Conservation (phyloP, 2,888 invertebrate species). For the Gandaritis pyraliata region DNA sequence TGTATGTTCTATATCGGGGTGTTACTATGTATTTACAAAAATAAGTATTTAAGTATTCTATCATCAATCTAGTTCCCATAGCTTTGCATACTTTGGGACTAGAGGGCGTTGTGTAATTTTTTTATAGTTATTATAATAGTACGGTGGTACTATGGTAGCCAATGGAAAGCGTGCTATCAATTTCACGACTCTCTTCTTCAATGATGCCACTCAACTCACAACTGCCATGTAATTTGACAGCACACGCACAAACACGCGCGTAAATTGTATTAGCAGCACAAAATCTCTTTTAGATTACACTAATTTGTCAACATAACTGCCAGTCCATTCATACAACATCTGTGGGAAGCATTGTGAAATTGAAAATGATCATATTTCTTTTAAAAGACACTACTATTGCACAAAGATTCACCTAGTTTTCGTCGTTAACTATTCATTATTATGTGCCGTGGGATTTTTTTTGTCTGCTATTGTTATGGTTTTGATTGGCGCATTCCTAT, state of each 20-base stretch:
- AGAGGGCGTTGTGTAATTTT: too few relatives aligned
- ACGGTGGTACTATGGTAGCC: conserved; percentile 23
- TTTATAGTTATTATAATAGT: conserved; percentile 3
- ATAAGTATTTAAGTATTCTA: too few relatives aligned
- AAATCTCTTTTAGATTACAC: conserved; percentile 82
- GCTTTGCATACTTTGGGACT: too few relatives aligned
- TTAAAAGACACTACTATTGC: conserved; percentile 82
- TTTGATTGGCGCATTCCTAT: conserved; percentile 78
- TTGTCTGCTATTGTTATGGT: conserved; percentile 74
- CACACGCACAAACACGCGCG: conserved; percentile 62
- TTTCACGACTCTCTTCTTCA: conserved; percentile 39
- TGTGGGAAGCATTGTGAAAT: conserved; percentile 83
- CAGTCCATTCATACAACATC: conserved; percentile 69
- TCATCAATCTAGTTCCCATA: too few relatives aligned
- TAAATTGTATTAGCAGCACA: conserved; percentile 58
- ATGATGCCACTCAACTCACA: conserved; percentile 54
- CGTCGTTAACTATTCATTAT: conserved; percentile 82
- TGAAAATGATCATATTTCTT: conserved; percentile 84
- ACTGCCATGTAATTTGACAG: conserved; percentile 62
- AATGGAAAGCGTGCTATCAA: conserved; percentile 43
- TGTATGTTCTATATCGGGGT: too few relatives aligned
- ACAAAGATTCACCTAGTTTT: conserved; percentile 85
- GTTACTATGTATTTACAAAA: too few relatives aligned
- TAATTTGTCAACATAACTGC: conserved; percentile 74
- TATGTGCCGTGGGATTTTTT: conserved; percentile 81